Evolutionary conservation across 1,140 invertebrate species (phyloP), one percentile per base, ranked within the genome.

Genomic region (Halictus rubicundus): DNA sequence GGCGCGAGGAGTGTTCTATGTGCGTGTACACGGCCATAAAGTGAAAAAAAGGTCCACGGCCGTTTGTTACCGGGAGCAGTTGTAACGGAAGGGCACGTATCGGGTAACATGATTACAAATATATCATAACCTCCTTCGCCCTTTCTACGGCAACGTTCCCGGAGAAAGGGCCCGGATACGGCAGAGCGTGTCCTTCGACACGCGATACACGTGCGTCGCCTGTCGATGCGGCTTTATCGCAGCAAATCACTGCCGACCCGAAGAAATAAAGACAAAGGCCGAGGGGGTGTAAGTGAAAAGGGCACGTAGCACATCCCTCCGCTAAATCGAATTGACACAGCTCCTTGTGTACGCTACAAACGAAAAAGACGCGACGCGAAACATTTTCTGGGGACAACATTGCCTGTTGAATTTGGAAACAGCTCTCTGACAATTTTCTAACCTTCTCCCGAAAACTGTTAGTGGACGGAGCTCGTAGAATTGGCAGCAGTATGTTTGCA

Each of bases 91-190:
- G 83, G 90, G 90, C 91, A 91, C 89, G 90, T 90, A 89, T 83
- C 69, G 81, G 68, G 84, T 90, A 91, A 91, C 88, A 86, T 88
- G 90, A 91, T 92, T 92, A 92, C 90, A 91, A 91, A 92, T 92
- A 92, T 92, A 92, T 92, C 91, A 91, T 91, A 91, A 90, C 86
- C 86, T 88, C 79, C 85, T 85, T 61, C 82, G 69, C 78, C 57
- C 69, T 78, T 77, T 69, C 69, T 68, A 54, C 39, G 49, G 49
- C 42, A 42, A 66, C 54, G 42, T 60, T 57, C 65, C 61, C 25
- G 37, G 42, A 68, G 21, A 59, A 84, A 74, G 61, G 32, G 70
- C 23, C 65, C 37, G 49, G 68, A 7, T 19, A 52, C 49, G n/a
- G 61, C 54, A 65, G 23, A 59, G 57, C 76, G 72, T 79, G 83